Evolutionary conservation across 2,888 invertebrate genomes (phyloP), one percentile per base, ranked within the genome.

Genomic region (Meteorus cinctellus): DNA sequence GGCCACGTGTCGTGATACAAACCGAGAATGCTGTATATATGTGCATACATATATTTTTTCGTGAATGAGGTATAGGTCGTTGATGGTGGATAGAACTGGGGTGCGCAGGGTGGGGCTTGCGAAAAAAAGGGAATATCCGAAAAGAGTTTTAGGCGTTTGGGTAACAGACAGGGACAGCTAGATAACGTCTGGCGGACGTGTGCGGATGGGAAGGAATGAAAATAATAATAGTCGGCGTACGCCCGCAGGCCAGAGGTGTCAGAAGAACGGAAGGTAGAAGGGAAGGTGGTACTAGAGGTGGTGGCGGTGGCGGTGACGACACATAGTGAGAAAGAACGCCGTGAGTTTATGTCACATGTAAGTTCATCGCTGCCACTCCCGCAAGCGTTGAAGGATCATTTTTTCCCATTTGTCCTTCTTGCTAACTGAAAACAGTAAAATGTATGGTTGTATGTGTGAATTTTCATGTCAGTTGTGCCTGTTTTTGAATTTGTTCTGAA

Each of bases 181-280:
- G 55, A 55, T 75, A 67, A 77, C 69, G 77, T 74, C 70, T 70
- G 72, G 72, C 60, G 76, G 76, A 74, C 71, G 82, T 67, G 55
- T 48, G 81, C 84, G 84, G 75, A 79, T 78, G 81, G 80, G 83
- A 87, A 88, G 88, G 85, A 88, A 87, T 88, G 88, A 88, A 88
- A 88, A 88, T 88, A 88, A 88, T 88, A 88, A 88, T 87, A 87
- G 82, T 83, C 84, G 81, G 80, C 82, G 80, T 82, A 85, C 85
- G 86, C 88, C 88, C 81, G 79, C 82, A 87, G 88, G 86, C 84
- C 84, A 86, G 84, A 84, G 84, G 88, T 87, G 88, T 88, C 86
- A 86, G 82, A 74, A 72, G 72, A 66, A 75, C 74, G 68, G 73
- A 51, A 70, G 72, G 76, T 74, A 67, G 68, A 72, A 66, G 67